phyloP scores from a whole-genome alignment of 1,140 invertebrate species.

The Pachyrhynchus sulphureomaculatus region DNA sequence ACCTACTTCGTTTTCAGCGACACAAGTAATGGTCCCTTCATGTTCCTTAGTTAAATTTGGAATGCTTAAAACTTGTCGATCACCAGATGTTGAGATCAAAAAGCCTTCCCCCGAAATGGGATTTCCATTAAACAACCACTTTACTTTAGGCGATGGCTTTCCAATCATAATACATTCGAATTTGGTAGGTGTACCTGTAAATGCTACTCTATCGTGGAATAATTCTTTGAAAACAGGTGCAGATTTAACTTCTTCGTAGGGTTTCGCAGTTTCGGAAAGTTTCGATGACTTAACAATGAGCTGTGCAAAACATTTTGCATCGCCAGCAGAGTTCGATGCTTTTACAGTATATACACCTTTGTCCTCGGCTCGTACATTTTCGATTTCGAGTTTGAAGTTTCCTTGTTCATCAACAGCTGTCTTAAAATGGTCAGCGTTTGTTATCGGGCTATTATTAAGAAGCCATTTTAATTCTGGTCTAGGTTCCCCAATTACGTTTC shows the following conservation, averaged over 20 bases:
- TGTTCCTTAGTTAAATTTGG: slow-evolving; percentile 59
- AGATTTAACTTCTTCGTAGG: slow-evolving; percentile 59
- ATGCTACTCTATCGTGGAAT: slow-evolving; percentile 59
- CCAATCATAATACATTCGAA: slow-evolving; percentile 73
- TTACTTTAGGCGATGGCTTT: slow-evolving; percentile 72
- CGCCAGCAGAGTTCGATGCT: slow-evolving; percentile 70
- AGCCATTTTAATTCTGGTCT: slow-evolving; percentile 72
- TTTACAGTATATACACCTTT: slow-evolving; percentile 77
- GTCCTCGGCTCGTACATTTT: slow-evolving; percentile 60
- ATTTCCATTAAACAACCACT: slow-evolving; percentile 73
- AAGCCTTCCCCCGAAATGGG: slow-evolving; percentile 71
- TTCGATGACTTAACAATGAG: slow-evolving; percentile 67
- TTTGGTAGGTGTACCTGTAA: slow-evolving; percentile 60
- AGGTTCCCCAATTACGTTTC: slow-evolving; percentile 68
- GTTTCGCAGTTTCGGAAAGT: slow-evolving; percentile 50
- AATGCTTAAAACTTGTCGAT: slow-evolving; percentile 69
- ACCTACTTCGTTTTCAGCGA: slow-evolving; percentile 74
- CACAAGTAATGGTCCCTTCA: slow-evolving; percentile 68
- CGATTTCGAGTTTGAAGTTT: slow-evolving; percentile 60
- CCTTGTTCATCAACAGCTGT: slow-evolving; percentile 57
- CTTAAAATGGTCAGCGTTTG: slow-evolving; percentile 55
- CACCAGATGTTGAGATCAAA: slow-evolving; percentile 67
- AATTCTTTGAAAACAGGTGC: slow-evolving; percentile 67
- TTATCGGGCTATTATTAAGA: slow-evolving; percentile 67
- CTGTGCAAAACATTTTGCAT: slow-evolving; percentile 78